These are phyloP conservation scores for Popillia japonica DNA, from an alignment of 1,140 invertebrate genomes.

Conservation along the genomic window DNA sequence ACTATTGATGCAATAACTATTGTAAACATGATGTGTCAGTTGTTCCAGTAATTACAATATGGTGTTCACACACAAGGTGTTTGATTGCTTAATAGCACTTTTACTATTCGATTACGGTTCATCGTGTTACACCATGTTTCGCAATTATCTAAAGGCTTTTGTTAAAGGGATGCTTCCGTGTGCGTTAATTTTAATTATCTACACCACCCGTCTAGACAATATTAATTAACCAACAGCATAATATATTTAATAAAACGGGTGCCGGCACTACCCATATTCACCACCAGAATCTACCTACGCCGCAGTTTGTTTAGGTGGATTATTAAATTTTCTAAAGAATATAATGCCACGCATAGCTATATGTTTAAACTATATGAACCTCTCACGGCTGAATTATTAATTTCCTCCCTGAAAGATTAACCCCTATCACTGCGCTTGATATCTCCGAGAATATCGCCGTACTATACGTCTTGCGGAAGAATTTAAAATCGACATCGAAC, in stretches of 20 bases:
- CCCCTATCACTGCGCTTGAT: neutral
- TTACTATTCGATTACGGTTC: no score
- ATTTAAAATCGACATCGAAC: conserved; percentile 13
- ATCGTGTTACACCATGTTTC: no score
- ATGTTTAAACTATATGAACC: neutral
- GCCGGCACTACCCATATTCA: neutral
- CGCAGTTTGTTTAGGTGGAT: conserved; percentile 22
- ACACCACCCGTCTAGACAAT: conserved; percentile 13
- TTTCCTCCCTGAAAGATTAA: neutral
- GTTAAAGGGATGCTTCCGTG: neutral
- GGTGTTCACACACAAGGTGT: no score
- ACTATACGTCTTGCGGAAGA: neutral
- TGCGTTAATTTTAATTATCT: conserved; percentile 8
- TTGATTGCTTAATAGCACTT: no score
- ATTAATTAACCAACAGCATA: conserved; percentile 19
- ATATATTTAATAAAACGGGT: conserved; percentile 28
- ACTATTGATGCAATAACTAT: no score
- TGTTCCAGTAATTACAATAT: no score
- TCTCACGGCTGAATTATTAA: neutral
- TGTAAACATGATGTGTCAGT: no score
- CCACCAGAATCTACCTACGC: neutral
- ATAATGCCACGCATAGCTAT: neutral
- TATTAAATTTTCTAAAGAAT: conserved; percentile 16
- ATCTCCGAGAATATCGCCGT: neutral
- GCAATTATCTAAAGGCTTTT: neutral